A percentile compares a stretch with the other conserved stretches of the same genome.
These are phyloP conservation scores for Amiota communis DNA, from an alignment of 2,888 invertebrate genomes.

Conservation along the genomic window DNA sequence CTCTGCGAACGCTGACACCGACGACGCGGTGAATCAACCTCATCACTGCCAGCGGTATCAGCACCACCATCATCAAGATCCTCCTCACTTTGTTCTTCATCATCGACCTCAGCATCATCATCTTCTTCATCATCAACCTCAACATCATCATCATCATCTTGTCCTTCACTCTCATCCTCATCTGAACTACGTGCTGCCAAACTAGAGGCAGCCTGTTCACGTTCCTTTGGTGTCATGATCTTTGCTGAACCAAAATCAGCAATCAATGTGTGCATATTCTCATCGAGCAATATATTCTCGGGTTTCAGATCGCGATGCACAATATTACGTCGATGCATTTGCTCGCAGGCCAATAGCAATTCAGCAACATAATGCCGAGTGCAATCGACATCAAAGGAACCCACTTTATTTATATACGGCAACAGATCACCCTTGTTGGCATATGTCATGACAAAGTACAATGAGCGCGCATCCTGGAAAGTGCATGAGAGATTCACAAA, in stretches of 20 bases:
- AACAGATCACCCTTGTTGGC: slow-evolving; percentile 96
- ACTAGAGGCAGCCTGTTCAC: slow-evolving; percentile 45
- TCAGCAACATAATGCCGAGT: slow-evolving; percentile 96
- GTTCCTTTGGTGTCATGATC: slow-evolving; percentile 76
- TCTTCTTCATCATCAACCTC: slow-evolving; percentile 51
- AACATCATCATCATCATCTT: slow-evolving; percentile 47
- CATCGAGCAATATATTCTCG: slow-evolving; percentile 94
- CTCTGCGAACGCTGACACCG: slow-evolving; percentile 38
- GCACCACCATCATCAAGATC: slow-evolving; percentile 40
- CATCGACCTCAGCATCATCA: slow-evolving; percentile 29
- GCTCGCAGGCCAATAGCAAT: slow-evolving; percentile 91
- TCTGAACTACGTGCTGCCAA: slow-evolving; percentile 52
- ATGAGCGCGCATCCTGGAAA: slow-evolving; percentile 93
- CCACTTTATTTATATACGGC: slow-evolving; percentile 91
- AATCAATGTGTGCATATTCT: slow-evolving; percentile 95
- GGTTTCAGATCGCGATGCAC: slow-evolving; percentile 98
- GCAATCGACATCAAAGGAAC: slow-evolving; percentile 90
- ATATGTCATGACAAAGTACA: slow-evolving; percentile 96
- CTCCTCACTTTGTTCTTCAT: slow-evolving; percentile 46
- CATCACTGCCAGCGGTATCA: slow-evolving; percentile 43
- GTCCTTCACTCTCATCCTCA: slow-evolving; percentile 54
- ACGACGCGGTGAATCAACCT: slow-evolving; percentile 50
- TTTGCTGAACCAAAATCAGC: slow-evolving; percentile 98
- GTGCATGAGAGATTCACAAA: slow-evolving; percentile 96
- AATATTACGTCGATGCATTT: slow-evolving; percentile 89